Base-by-base conservation (phyloP, 2,113 vertebrate species). In the Brachyhypopomus occidentalis region DNA sequence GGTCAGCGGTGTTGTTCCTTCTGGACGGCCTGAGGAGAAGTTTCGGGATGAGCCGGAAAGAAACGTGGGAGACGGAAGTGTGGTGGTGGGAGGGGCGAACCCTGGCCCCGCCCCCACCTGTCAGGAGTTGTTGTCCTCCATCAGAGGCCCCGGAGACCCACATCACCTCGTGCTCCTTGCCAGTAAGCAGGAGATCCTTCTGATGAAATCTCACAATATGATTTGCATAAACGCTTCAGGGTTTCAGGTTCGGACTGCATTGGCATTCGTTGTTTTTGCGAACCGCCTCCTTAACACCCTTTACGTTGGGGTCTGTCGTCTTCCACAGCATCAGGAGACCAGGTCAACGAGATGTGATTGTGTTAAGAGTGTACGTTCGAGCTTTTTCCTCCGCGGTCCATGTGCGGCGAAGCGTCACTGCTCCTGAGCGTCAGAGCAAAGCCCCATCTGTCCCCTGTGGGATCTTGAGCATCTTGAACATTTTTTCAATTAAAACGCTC, bases 21-120 rank as follows among this genome's bases (percentile, higher is more conserved):
- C 23, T 91, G 98, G 97, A 94, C 90, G 95, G 96, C 80, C 94
- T 97, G 86, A 94, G 97, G 87, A 95, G 94, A 92, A 98, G 97
- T 89, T 99, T 98, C 86, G 94, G 96, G 77, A 93, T 98, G 60
- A 96, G 97, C 87, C 94, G 93, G 88, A 96, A 30, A 94, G 90
- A 93, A 96, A 86, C 94, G 90, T 88, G 94, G 90, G 88, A 95
- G 95, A 83, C 87, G 92, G 91, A 34, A 90, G 93, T 94, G 67
- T 94, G 95, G 82, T 94, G 95, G 89, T 96, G 94, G 92, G 96
- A 93, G 86, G 91, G 93, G 2, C 93, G 94, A 77, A 91, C 93
- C 14, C 92, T 19, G 84, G 82, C 2, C 34, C 45, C 16, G 79
- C 87, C 17, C 85, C 87, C 2, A 86, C 88, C 59, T 94, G 93